Evolutionary conservation across 2,888 invertebrate genomes (phyloP), one percentile per base, ranked within the genome.

Genomic region (Phaonia tiefii): DNA sequence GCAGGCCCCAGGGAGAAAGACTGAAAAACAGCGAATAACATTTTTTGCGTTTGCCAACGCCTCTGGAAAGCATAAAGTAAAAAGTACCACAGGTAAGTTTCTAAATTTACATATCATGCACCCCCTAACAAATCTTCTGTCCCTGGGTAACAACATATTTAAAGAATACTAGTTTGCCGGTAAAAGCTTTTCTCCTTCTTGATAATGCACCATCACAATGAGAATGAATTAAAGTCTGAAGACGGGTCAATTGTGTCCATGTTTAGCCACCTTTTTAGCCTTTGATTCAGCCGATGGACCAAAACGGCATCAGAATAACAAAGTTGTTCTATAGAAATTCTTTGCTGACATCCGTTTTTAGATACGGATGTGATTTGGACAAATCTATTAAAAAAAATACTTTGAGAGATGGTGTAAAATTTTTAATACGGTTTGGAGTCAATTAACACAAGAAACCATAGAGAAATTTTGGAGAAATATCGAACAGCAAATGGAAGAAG

Each of bases 1-100:
- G 51, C 51, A 51, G 51, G 51, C 51, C 22, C 51, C 51, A 51
- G 51, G 51, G 22, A 51, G 51, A 51, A 51, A 51, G 22, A 54
- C 54, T 54, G 54, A 54, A 54, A 54, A 54, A n/a, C n/a, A n/a
- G n/a, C n/a, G n/a, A n/a, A n/a, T n/a, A n/a, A n/a, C n/a, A n/a
- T n/a, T n/a, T n/a, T 22, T 26, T 25, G 54, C 54, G 22, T 54
- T 13, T 20, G 15, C 4, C 20, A 54, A 15, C 26, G 22, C 54
- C 26, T 22, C 51, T 51, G 51, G 51, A 51, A 51, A 51, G 22
- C 51, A 51, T 22, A 51, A 51, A 22, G 20, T 51, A 22, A 51
- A 51, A 51, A 51, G 51, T 51, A 22, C 51, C 20, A 22, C 20
- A 51, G n/a, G n/a, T n/a, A n/a, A n/a, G n/a, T n/a, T n/a, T n/a